phyloP scores from a whole-genome alignment of 2,888 invertebrate species.

The Tipula helvola region DNA sequence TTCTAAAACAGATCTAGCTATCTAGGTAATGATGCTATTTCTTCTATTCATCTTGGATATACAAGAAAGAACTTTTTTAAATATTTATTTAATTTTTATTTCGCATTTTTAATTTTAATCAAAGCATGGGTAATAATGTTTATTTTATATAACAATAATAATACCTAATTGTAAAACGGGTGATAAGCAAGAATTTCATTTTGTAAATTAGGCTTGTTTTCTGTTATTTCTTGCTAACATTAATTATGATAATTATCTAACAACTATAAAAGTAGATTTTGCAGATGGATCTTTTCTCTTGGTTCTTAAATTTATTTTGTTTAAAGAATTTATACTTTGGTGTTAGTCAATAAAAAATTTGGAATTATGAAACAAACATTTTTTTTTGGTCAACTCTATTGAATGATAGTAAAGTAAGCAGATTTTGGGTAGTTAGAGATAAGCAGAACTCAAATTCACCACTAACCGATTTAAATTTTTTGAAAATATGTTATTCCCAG shows the following conservation, averaged over 20 bases:
- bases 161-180: not conserved
- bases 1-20: not conserved
- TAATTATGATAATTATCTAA: not conserved
- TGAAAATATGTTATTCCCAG: too few relatives aligned
- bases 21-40: not conserved
- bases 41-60: not conserved
- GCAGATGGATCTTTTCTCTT: not conserved
- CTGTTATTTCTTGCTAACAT: not conserved
- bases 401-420: not conserved
- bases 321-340: not conserved
- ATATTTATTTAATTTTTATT: not conserved
- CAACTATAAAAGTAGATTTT: not conserved
- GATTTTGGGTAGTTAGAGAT: too few relatives aligned
- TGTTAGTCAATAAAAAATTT: not conserved
- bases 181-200: not conserved
- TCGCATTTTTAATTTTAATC: slow-evolving; percentile 4
- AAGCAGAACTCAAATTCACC: too few relatives aligned
- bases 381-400: not conserved
- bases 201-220: not conserved
- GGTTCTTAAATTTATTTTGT: not conserved
- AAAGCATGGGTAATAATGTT: not conserved
- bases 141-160: not conserved
- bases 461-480: too few relatives aligned
- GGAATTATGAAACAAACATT: not conserved
- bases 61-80: not conserved